Evolutionary conservation across 1,140 invertebrate genomes (phyloP), one percentile per base, ranked within the genome.

Genomic region (Whitmania pigra): DNA sequence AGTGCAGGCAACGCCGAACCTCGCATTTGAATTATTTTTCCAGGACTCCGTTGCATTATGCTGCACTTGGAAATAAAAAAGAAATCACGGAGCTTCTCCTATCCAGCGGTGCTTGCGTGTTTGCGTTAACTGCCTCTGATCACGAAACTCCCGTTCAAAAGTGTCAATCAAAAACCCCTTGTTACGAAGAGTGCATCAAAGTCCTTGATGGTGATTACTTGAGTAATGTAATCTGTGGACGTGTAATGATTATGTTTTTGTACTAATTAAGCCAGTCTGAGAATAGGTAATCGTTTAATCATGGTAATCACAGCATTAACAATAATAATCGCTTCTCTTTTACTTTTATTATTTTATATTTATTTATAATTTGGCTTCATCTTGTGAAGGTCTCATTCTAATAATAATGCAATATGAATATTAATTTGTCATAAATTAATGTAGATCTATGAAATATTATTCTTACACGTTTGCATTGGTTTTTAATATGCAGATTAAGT

Each of bases 1-100:
- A 36, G 31, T 36, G 31, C 31, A 3, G 31, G 31, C 31, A 36
- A 36, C 2, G 6, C 6, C 6, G 2, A 36, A 36, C 31, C 6
- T 36, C 6, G 31, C 31, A 36, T 36, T 36, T 36, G 43, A 49
- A 49, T 15, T 15, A 15, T 15, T 49, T 49, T 49, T 13, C 15
- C 43, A 70, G 69, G 69, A 70, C 69, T 22, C 69, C 69, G 18
- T 15, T 70, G 53, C 69, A 70, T 49, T 70, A 53, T 25, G 69
- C 69, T n/a, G 69, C 69, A 22, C 49, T 49, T 15, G 53, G n/a
- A 18, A 53, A 49, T 15, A 70, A 54, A 20, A 25, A 6, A 22
- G 69, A 70, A 53, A 22, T 70, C 36, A 15, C 53, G 69, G 22
- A 53, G 69, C 43, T 70, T n/a, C 29, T 70, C 36, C 36, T 70